Percentiles rank a stretch among this genome's conserved stretches.
These are phyloP conservation scores for Coleophora deauratella DNA, from an alignment of 2,888 invertebrate genomes.

Conservation along the genomic window DNA sequence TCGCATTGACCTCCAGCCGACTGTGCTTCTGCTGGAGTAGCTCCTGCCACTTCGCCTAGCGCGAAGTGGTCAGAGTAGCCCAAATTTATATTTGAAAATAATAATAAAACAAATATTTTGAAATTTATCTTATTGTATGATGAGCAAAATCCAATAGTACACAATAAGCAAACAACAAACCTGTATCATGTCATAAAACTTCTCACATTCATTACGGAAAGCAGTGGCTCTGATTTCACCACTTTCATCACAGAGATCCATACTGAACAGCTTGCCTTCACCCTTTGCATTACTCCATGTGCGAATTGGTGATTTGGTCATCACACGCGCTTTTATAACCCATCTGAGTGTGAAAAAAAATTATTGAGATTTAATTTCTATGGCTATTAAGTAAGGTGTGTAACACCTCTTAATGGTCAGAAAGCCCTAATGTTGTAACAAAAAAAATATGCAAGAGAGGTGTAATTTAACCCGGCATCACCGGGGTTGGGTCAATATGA, in stretches of 20 bases:
- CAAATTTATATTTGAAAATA: too few relatives aligned
- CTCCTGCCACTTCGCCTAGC: too few relatives aligned
- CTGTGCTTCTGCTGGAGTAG: too few relatives aligned
- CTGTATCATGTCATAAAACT: slow-evolving; percentile 91
- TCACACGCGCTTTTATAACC: slow-evolving; percentile 93
- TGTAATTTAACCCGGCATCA: too few relatives aligned
- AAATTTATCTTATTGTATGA: background rate
- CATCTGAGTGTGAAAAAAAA: slow-evolving; percentile 77
- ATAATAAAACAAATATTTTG: background rate
- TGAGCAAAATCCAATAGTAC: too few relatives aligned
- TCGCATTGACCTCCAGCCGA: too few relatives aligned
- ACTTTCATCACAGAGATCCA: slow-evolving; percentile 94
- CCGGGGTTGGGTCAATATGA: too few relatives aligned
- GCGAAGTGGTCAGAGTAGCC: too few relatives aligned
- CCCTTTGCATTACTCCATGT: slow-evolving; percentile 95
- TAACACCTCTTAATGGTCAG: too few relatives aligned
- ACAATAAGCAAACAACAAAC: too few relatives aligned
- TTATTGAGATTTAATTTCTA: background rate
- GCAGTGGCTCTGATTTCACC: slow-evolving; percentile 95
- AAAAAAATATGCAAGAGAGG: too few relatives aligned
- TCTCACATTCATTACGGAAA: slow-evolving; percentile 90
- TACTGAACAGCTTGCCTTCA: slow-evolving; percentile 94
- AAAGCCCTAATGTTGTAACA: too few relatives aligned
- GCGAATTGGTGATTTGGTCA: slow-evolving; percentile 84
- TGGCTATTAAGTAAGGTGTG: background rate